These are phyloP conservation scores for Sesamia nonagrioides DNA, from an alignment of 1,140 invertebrate species.

Conservation along the genomic window DNA sequence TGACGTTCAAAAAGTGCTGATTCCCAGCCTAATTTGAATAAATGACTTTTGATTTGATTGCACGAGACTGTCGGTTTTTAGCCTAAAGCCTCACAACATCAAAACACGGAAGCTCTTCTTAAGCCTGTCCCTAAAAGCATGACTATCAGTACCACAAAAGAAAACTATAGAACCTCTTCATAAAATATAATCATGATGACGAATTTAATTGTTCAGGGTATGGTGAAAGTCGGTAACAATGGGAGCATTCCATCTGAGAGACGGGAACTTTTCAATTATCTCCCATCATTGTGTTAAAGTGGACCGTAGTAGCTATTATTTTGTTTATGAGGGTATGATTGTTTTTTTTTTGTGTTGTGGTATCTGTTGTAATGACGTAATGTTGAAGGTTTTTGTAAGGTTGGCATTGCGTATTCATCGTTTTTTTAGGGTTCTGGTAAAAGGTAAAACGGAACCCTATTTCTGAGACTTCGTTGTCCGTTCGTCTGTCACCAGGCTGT, in stretches of 20 bases:
- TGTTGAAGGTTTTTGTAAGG: background rate
- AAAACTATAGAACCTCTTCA: background rate
- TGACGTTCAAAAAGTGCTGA: too few species aligned
- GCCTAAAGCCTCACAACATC: too few species aligned
- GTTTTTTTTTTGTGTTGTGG: conserved; percentile 1
- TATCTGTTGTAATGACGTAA: background rate
- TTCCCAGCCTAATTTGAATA: too few species aligned
- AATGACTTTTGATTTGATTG: too few species aligned
- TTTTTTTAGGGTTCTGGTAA: too few species aligned
- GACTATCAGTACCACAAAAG: background rate
- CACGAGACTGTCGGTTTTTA: too few species aligned
- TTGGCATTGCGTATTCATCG: background rate
- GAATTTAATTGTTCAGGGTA: conserved; percentile 42
- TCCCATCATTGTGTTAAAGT: conserved; percentile 43
- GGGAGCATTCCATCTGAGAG: conserved; percentile 34
- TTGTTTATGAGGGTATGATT: conserved; percentile 31
- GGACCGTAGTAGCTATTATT: conserved; percentile 15
- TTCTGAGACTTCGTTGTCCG: too few species aligned
- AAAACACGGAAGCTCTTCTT: background rate
- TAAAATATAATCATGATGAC: conserved; percentile 43
- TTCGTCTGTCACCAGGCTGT: too few species aligned
- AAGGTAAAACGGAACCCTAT: too few species aligned
- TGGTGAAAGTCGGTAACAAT: conserved; percentile 47
- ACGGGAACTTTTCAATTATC: conserved; percentile 48
- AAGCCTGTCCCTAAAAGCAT: background rate